A percentile compares a stretch with the other conserved stretches of the same genome.
Conservation (phyloP, 2,888 invertebrate genomes). For the Cheilosia vulpina region DNA sequence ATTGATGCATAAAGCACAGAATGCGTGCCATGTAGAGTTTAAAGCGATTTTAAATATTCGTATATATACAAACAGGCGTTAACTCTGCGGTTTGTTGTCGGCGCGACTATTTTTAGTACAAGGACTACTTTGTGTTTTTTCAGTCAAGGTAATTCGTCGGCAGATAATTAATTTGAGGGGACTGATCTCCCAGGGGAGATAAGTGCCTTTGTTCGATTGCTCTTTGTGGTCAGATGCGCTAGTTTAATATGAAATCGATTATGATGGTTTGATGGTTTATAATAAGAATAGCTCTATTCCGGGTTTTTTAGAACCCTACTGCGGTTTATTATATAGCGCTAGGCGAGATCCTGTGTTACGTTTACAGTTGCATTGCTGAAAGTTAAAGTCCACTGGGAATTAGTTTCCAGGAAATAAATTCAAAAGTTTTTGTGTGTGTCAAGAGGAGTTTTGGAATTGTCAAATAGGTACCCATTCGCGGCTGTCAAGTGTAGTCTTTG, state of each 20-base stretch:
- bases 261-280: background rate
- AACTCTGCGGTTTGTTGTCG: background rate
- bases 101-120: constrained; percentile 46
- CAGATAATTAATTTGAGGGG: constrained; percentile 37
- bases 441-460: too few species aligned
- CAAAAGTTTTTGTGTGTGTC: too few species aligned
- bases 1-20: constrained; percentile 23
- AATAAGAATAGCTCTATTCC: background rate
- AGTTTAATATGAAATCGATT: constrained; percentile 40
- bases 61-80: background rate
- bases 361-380: too few species aligned
- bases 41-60: background rate
- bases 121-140: constrained; percentile 41
- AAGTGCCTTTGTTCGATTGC: constrained; percentile 1
- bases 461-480: too few species aligned
- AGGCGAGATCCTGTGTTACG: too few species aligned
- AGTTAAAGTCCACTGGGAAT: too few species aligned
- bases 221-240: background rate
- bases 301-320: too few species aligned
- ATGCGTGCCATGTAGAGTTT: constrained; percentile 4
- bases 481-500: too few species aligned
- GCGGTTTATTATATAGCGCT: too few species aligned
- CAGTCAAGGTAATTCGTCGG: constrained; percentile 42
- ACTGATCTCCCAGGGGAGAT: constrained; percentile 12
- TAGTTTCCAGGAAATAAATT: too few species aligned